phyloP scores from a whole-genome alignment of 2,113 vertebrate species.

The Chroicocephalus ridibundus region DNA sequence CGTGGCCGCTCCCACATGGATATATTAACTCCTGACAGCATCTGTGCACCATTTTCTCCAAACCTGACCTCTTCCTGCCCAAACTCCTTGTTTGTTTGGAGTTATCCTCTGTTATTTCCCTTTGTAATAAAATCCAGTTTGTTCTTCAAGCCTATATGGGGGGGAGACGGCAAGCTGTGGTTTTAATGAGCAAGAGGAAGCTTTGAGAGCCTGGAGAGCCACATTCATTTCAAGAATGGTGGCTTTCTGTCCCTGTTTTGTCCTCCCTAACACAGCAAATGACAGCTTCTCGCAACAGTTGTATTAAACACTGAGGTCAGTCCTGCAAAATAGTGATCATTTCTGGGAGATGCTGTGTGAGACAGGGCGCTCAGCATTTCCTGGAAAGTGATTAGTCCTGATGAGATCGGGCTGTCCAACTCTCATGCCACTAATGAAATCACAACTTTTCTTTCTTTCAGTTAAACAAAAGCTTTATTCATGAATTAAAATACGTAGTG shows the following conservation, averaged over 20 bases:
- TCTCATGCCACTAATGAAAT: constrained; percentile 22
- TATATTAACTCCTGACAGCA: background rate
- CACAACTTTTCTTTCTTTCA: background rate
- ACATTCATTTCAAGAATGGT: background rate
- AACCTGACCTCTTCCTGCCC: background rate
- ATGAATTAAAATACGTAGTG: constrained; percentile 6
- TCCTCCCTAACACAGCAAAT: background rate
- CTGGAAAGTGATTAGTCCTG: constrained; percentile 7
- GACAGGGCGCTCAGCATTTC: background rate
- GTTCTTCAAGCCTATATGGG: rapidly evolving
- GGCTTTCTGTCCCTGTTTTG: background rate
- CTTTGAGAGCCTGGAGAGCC: background rate
- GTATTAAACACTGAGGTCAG: background rate
- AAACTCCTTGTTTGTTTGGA: background rate
- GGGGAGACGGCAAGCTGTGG: background rate
- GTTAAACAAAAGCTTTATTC: constrained; percentile 23
- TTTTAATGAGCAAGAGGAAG: background rate
- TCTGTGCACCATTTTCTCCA: background rate
- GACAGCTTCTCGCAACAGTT: constrained; percentile 12
- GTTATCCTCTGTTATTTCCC: background rate
- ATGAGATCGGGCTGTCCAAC: background rate
- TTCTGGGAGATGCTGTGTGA: constrained; percentile 20
- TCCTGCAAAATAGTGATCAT: constrained; percentile 15
- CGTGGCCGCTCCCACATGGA: background rate
- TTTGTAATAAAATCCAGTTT: background rate